phyloP scores from a whole-genome alignment of 35 echinoderm and acorn worm species.

The Lytechinus variegatus region DNA sequence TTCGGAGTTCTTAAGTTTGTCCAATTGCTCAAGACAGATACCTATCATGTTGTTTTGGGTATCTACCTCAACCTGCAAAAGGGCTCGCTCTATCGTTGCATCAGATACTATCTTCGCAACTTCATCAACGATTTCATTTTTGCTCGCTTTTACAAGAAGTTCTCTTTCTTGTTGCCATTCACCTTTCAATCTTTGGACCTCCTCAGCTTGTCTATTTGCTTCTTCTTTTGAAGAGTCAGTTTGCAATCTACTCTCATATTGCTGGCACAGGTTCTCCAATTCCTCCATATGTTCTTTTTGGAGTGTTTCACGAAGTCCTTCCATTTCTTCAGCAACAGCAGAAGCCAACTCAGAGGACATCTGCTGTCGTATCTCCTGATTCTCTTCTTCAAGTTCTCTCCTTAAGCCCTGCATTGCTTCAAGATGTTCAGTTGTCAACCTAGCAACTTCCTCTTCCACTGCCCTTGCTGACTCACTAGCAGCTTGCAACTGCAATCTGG shows the following conservation, averaged over 20 bases:
- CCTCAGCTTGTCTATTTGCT: conserved; percentile 28
- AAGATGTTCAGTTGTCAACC: conserved; percentile 39
- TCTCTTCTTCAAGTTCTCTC: conserved; percentile 39
- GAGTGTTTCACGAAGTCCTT: conserved; percentile 51
- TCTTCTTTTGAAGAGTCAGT: conserved; percentile 27
- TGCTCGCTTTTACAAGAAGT: conserved; percentile 50
- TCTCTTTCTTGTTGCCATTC: conserved; percentile 56
- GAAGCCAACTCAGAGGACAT: conserved; percentile 41
- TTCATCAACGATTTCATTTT: conserved; percentile 69
- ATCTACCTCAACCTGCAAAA: conserved; percentile 59
- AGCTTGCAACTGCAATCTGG: conserved; percentile 65
- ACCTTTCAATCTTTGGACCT: not conserved
- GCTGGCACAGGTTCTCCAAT: conserved; percentile 40
- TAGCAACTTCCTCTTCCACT: conserved; percentile 62
- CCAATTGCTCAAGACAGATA: conserved; percentile 25
- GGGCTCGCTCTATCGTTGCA: conserved; percentile 73
- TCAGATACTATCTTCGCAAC: conserved; percentile 77
- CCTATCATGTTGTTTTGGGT: conserved; percentile 53
- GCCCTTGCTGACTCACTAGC: conserved; percentile 74
- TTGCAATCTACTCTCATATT: conserved; percentile 53
- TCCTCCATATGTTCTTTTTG: conserved; percentile 62
- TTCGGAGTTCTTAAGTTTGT: conserved; percentile 22
- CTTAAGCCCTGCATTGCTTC: conserved; percentile 56
- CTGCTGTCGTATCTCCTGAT: conserved; percentile 56
- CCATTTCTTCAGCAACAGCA: conserved; percentile 49